Percentiles rank a stretch among this genome's conserved stretches.
Evolutionary conservation across 2,888 invertebrate species (phyloP).

Genomic region (Tipula helvola): DNA sequence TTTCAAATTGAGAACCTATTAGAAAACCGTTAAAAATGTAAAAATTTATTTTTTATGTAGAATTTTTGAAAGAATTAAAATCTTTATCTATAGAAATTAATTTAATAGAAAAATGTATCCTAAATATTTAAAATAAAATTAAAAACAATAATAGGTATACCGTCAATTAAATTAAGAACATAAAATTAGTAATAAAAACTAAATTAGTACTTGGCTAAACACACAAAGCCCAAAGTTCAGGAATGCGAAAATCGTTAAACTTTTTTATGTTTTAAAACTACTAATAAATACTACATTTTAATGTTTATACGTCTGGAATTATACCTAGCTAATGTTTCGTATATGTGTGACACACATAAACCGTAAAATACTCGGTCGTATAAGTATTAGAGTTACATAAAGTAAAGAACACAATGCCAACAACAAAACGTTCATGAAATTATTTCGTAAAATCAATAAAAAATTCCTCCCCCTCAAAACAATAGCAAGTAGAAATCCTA

Average conservation of each 20-base stretch:
- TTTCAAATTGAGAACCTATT: no score
- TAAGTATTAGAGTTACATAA: background rate
- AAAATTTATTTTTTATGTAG: no score
- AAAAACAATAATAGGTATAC: background rate
- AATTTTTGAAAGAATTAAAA: no score
- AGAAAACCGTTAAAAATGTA: no score
- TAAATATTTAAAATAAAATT: no score
- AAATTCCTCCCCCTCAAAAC: background rate
- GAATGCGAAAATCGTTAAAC: background rate
- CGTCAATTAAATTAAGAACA: background rate
- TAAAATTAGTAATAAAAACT: background rate
- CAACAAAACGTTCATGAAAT: background rate
- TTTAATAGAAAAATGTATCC: no score
- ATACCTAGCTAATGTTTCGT: background rate
- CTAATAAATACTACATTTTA: background rate
- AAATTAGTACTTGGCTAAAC: background rate
- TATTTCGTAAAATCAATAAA: background rate
- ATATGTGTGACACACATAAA: background rate
- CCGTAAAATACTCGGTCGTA: background rate
- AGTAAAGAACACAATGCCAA: background rate
- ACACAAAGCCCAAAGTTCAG: background rate
- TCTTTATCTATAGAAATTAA: no score
- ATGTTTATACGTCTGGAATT: background rate
- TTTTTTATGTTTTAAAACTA: background rate
- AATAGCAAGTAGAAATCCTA: background rate